These are phyloP conservation scores for Drosophila robusta DNA, from an alignment of 2,888 invertebrate genomes.

Conservation along the genomic window DNA sequence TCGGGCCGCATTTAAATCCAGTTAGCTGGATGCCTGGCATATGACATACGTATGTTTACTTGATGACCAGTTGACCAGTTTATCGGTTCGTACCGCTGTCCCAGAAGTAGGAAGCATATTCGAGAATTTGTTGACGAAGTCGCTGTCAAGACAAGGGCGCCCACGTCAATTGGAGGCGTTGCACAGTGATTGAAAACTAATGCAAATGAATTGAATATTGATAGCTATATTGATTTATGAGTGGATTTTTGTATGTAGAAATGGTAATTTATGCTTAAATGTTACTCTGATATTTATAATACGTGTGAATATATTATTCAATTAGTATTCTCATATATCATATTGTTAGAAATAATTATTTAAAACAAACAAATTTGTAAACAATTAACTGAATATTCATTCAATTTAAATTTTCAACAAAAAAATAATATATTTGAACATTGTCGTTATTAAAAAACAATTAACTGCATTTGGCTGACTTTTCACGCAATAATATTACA, in stretches of 20 bases:
- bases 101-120: slow-evolving; percentile 49
- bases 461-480: too few species aligned
- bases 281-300: neutral
- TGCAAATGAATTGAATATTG: slow-evolving; percentile 28
- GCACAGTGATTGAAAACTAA: slow-evolving; percentile 25
- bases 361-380: neutral
- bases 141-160: slow-evolving; percentile 27
- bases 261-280: slow-evolving; percentile 2
- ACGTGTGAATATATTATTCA: neutral
- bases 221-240: slow-evolving; percentile 1
- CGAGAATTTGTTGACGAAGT: slow-evolving; percentile 18
- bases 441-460: neutral
- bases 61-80: slow-evolving; percentile 28
- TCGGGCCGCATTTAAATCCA: slow-evolving; percentile 31
- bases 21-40: slow-evolving; percentile 22
- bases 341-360: neutral
- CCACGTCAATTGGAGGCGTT: slow-evolving; percentile 25
- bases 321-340: too few species aligned
- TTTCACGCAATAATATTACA: neutral
- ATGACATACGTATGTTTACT: slow-evolving; percentile 18
- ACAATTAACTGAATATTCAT: neutral
- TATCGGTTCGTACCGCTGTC: slow-evolving; percentile 16
- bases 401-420: too few species aligned
- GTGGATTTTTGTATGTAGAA: neutral
- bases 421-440: too few species aligned